phyloP scores from a whole-genome alignment of 2,113 vertebrate genomes.

The Muscicapa adusta region DNA sequence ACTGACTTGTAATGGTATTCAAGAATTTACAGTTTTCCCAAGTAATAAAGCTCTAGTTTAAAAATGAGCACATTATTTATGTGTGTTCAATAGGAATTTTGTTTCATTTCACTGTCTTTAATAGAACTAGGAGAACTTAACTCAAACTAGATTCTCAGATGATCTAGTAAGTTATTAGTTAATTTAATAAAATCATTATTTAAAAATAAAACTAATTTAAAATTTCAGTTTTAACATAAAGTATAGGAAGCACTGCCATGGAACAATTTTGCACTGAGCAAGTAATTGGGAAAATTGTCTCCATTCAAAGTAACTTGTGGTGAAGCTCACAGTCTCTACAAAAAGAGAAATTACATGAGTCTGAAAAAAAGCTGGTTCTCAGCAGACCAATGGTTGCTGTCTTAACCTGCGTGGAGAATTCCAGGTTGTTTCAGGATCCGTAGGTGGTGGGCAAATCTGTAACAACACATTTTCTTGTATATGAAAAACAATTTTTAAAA shows the following conservation, averaged over 20 bases:
- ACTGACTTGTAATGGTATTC: constrained; percentile 28
- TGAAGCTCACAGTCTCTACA: background rate
- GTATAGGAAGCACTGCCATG: background rate
- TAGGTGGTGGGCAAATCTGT: background rate
- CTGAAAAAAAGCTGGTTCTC: background rate
- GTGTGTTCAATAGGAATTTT: background rate
- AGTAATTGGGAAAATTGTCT: background rate
- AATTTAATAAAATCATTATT: background rate
- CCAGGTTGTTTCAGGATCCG: background rate
- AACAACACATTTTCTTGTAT: background rate
- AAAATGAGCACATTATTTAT: background rate
- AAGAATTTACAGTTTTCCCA: background rate
- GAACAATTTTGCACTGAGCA: background rate
- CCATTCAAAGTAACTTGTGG: background rate
- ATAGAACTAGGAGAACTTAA: background rate
- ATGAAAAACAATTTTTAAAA: background rate
- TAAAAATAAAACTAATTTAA: background rate
- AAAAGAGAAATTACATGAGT: background rate
- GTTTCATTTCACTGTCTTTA: background rate
- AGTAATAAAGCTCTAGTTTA: background rate
- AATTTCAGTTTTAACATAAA: background rate
- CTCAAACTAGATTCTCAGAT: background rate
- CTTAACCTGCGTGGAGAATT: background rate
- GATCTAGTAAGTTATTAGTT: background rate
- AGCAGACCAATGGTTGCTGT: background rate